A percentile compares a stretch with the other conserved stretches of the same genome.
phyloP scores from a whole-genome alignment of 1,140 invertebrate species.

The Tachypleus tridentatus region DNA sequence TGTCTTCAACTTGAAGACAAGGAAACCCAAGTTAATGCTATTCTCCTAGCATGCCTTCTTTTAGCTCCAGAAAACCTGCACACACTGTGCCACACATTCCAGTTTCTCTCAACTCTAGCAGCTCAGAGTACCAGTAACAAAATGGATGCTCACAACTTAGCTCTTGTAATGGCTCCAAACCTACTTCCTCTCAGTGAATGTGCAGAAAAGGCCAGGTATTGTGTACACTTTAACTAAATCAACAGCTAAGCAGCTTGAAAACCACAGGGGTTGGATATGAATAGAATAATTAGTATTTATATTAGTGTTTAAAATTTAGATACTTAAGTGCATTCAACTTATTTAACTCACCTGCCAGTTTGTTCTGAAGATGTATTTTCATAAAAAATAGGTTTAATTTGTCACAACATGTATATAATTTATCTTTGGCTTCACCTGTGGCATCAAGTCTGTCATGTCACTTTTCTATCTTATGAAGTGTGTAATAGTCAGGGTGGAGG shows the following conservation, averaged over 20 bases:
- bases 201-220: constrained; percentile 38
- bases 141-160: constrained; percentile 66
- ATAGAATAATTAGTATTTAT: background rate
- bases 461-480: no score
- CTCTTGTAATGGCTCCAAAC: constrained; percentile 66
- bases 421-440: no score
- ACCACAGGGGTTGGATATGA: background rate
- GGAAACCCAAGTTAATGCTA: constrained; percentile 37
- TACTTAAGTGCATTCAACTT: constrained; percentile 40
- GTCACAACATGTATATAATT: no score
- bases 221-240: no score
- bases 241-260: constrained; percentile 14
- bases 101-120: constrained; percentile 48
- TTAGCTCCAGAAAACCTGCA: constrained; percentile 49
- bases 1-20: constrained; percentile 17
- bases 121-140: constrained; percentile 52
- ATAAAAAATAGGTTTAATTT: background rate
- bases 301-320: background rate
- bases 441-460: no score
- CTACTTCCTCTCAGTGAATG: constrained; percentile 52
- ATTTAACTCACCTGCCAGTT: constrained; percentile 49
- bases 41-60: constrained; percentile 49
- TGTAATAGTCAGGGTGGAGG: no score
- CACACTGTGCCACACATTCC: constrained; percentile 45
- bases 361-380: constrained; percentile 35